Evolutionary conservation across 2,888 invertebrate genomes (phyloP).

Genomic region (Epiblema foenella): DNA sequence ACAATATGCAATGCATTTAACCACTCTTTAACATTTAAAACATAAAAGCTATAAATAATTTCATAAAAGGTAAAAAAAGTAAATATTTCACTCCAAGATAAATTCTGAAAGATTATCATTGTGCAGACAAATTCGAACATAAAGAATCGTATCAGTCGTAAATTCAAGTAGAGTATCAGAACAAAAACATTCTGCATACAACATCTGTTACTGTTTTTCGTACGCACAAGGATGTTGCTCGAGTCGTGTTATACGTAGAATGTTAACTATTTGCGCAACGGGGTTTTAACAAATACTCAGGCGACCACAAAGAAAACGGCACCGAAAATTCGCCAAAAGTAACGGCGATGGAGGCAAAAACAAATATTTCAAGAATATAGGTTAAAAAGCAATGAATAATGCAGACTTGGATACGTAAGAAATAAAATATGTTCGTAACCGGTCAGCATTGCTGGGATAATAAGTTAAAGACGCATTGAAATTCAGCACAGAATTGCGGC

Average conservation of each 20-base stretch:
- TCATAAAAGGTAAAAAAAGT: background rate
- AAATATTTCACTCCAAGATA: slow-evolving; percentile 9
- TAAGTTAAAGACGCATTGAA: slow-evolving; percentile 45
- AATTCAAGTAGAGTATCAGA: slow-evolving; percentile 32
- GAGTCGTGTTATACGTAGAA: slow-evolving; percentile 19
- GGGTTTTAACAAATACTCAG: slow-evolving; percentile 24
- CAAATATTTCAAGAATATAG: slow-evolving; percentile 48
- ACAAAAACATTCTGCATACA: slow-evolving; percentile 37
- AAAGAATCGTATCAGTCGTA: slow-evolving; percentile 30
- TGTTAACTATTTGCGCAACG: slow-evolving; percentile 34
- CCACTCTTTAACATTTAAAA: no score
- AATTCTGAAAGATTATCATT: background rate
- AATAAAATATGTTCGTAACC: slow-evolving; percentile 43
- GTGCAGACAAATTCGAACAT: slow-evolving; percentile 34
- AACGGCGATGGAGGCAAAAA: slow-evolving; percentile 42
- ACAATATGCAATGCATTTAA: background rate
- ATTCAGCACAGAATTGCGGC: slow-evolving; percentile 44
- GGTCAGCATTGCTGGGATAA: slow-evolving; percentile 51
- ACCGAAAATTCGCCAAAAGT: slow-evolving; percentile 33
- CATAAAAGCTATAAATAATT: slow-evolving; percentile 5
- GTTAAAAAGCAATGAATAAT: slow-evolving; percentile 54
- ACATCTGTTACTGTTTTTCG: slow-evolving; percentile 32
- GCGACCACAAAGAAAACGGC: slow-evolving; percentile 29
- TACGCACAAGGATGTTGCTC: slow-evolving; percentile 24
- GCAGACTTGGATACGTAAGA: slow-evolving; percentile 46